Evolutionary conservation across 2,797 vertebrate genomes (phyloP).

Genomic region (Phaenicophaeus curvirostris): DNA sequence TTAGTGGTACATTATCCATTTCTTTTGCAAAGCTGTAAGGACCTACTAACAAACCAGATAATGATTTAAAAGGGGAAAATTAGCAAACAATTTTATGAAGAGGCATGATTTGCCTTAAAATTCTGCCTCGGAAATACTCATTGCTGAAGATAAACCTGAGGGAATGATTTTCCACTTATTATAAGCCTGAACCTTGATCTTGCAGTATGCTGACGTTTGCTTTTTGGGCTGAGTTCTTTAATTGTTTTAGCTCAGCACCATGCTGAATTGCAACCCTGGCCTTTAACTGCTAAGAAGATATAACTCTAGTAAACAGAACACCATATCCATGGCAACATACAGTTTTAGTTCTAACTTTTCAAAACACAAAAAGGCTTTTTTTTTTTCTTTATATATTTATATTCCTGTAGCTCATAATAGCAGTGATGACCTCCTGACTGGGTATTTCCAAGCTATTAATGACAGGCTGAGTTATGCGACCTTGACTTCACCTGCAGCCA

Average conservation of each 20-base stretch:
- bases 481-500: slow-evolving; percentile 65
- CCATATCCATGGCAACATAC: slow-evolving; percentile 64
- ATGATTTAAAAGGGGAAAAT: background rate
- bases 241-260: slow-evolving; percentile 52
- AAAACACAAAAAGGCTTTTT: slow-evolving; percentile 59
- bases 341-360: slow-evolving; percentile 59
- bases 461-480: slow-evolving; percentile 59
- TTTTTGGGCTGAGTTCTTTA: slow-evolving; percentile 8
- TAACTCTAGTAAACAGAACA: slow-evolving; percentile 53
- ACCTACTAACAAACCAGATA: no score
- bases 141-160: slow-evolving; percentile 17
- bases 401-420: slow-evolving; percentile 48
- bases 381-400: slow-evolving; percentile 54
- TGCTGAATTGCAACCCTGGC: slow-evolving; percentile 29
- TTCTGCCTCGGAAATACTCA: background rate
- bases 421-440: slow-evolving; percentile 65
- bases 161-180: slow-evolving; percentile 21
- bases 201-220: slow-evolving; percentile 33
- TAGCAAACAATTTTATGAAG: background rate
- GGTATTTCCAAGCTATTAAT: slow-evolving; percentile 62
- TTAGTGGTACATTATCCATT: background rate
- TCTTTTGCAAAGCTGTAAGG: background rate
- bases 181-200: slow-evolving; percentile 26
- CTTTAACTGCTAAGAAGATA: slow-evolving; percentile 24
- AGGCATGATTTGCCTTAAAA: background rate